Conservation (phyloP, 2,888 invertebrate species). For the Melanostoma scalare region DNA sequence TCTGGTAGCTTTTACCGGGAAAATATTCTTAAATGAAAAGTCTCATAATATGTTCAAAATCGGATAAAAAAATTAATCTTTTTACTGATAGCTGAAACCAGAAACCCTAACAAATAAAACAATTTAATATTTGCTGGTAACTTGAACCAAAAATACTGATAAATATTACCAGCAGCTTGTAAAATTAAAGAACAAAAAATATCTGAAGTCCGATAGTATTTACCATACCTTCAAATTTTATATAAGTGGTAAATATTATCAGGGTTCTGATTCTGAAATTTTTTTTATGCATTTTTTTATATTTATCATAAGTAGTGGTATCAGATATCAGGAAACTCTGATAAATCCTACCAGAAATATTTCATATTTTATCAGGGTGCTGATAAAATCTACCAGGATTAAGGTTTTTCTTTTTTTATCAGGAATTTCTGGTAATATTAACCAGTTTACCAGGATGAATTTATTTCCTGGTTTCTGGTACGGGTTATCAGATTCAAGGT, state of each 20-base stretch:
- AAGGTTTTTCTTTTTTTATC: neutral
- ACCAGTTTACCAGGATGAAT: conserved; percentile 5
- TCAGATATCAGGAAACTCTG: neutral
- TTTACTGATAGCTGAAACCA: no score
- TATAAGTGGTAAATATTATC: neutral
- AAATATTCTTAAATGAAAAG: no score
- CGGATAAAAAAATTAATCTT: no score
- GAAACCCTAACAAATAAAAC: no score
- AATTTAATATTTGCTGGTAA: neutral
- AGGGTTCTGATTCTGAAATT: neutral
- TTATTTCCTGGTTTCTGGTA: conserved; percentile 11
- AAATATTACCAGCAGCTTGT: neutral
- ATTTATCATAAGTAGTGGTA: neutral
- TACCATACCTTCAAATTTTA: neutral
- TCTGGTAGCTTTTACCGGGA: no score
- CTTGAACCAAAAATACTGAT: neutral
- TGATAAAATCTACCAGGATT: conserved; percentile 9
- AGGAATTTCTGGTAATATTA: conserved; percentile 2
- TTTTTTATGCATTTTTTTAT: conserved; percentile 7
- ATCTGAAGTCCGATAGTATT: conserved; percentile 10
- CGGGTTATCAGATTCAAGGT: conserved; percentile 11
- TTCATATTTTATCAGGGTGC: neutral
- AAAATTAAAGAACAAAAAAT: neutral
- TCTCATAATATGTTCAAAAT: no score
- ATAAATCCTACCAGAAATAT: neutral